phyloP scores from a whole-genome alignment of 1,140 invertebrate genomes.

The Solen grandis region DNA sequence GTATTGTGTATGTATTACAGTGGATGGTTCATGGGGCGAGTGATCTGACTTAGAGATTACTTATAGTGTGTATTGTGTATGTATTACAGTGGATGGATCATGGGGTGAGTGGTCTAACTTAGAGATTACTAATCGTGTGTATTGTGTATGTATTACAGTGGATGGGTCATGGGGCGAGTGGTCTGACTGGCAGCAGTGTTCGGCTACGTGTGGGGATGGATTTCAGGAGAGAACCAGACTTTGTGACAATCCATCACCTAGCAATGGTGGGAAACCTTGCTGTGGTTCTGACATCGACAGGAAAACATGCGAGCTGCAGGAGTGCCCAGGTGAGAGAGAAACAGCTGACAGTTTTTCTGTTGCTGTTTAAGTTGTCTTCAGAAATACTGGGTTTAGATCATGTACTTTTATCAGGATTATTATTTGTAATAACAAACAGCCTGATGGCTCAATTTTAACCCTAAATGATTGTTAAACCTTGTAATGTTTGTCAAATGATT shows the following conservation, averaged over 20 bases:
- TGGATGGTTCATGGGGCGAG: conserved; percentile 77
- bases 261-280: conserved; percentile 69
- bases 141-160: conserved; percentile 69
- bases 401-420: no score
- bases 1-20: conserved; percentile 66
- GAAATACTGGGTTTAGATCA: no score
- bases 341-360: no score
- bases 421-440: no score
- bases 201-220: conserved; percentile 73
- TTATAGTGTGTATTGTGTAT: no score
- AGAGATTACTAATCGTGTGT: no score
- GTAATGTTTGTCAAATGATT: no score
- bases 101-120: conserved; percentile 77
- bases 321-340: neutral
- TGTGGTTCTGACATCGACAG: conserved; percentile 61
- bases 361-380: no score
- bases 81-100: conserved; percentile 72
- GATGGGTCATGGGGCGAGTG: conserved; percentile 78
- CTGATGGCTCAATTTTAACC: no score
- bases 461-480: no score
- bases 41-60: conserved; percentile 74
- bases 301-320: conserved; percentile 54
- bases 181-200: conserved; percentile 72
- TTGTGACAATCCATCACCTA: conserved; percentile 74
- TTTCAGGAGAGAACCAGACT: conserved; percentile 62